Percentiles rank a stretch among this genome's conserved stretches.
Evolutionary conservation across 2,888 invertebrate species (phyloP).

Genomic region (Corythucha ciliata): DNA sequence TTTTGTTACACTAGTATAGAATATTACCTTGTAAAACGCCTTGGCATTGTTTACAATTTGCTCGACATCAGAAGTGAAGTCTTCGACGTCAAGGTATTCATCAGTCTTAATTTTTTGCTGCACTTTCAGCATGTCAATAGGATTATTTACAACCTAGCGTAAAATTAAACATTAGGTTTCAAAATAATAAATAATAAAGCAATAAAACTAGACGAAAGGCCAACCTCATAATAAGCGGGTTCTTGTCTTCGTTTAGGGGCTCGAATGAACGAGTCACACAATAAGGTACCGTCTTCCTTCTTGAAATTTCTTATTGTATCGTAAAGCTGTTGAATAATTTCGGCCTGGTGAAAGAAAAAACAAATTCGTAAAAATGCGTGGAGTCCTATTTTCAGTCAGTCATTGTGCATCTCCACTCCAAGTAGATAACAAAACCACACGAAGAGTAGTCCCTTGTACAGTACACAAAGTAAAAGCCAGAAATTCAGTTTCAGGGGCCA

Average conservation of each 20-base stretch:
- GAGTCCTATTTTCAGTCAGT: no score
- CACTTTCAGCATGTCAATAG: constrained; percentile 89
- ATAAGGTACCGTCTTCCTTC: constrained; percentile 78
- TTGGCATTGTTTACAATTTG: constrained; percentile 89
- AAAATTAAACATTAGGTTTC: constrained; percentile 5
- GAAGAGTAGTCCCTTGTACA: no score
- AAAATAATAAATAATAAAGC: constrained; percentile 1
- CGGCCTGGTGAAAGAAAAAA: constrained; percentile 49
- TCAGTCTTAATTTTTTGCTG: constrained; percentile 96
- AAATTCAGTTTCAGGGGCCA: no score
- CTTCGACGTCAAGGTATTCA: constrained; percentile 89
- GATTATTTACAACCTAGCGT: constrained; percentile 66
- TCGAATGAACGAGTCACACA: constrained; percentile 90
- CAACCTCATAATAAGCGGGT: constrained; percentile 72
- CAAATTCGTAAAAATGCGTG: neutral
- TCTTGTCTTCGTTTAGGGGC: constrained; percentile 90
- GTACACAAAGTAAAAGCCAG: no score
- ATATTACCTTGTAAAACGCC: constrained; percentile 71
- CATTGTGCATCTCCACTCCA: no score
- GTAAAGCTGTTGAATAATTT: constrained; percentile 83
- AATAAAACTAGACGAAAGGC: neutral
- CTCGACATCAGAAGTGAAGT: constrained; percentile 81
- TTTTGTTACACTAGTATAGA: neutral
- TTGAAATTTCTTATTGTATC: constrained; percentile 84
- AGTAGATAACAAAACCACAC: no score